phyloP scores from a whole-genome alignment of 1,140 invertebrate genomes.

The Apis mellifera region Amel_HAv3.1 CM009937.2:5308501-5309000 shows the following conservation, averaged over 20 bases:
- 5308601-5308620: too few species aligned
- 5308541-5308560: too few species aligned
- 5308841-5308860: not conserved
- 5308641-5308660: not conserved
- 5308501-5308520: too few species aligned
- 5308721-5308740: not conserved
- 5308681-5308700: not conserved
- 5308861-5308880: not conserved
- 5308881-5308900: not conserved
- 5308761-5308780: not conserved
- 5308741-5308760: not conserved
- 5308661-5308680: not conserved
- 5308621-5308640: too few species aligned
- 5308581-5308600: too few species aligned
- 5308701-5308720: not conserved
- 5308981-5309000: not conserved
- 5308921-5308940: slow-evolving; percentile 9
- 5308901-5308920: not conserved
- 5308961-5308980: slow-evolving; percentile 1
- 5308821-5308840: not conserved
- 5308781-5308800: slow-evolving; percentile 12
- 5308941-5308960: not conserved
- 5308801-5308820: slow-evolving; percentile 5
- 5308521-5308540: too few species aligned
- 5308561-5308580: too few species aligned